Evolutionary conservation across 2,113 vertebrate species (phyloP).

Genomic region (Chaenocephalus aceratus): DNA sequence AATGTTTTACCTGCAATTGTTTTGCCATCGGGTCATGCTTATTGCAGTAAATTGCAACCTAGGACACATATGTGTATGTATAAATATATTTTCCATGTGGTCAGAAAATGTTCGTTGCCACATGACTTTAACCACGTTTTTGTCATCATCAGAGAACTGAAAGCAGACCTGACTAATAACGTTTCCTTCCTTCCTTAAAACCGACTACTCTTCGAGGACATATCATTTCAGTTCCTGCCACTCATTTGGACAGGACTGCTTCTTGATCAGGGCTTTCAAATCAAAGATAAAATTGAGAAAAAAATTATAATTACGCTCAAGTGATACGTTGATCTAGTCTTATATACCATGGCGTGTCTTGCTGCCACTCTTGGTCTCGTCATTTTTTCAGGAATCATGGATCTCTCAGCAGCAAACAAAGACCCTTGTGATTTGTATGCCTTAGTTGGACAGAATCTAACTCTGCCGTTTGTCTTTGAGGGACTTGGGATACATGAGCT

Average conservation of each 20-base stretch:
- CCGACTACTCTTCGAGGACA: slow-evolving; percentile 37
- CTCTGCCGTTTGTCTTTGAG: slow-evolving; percentile 40
- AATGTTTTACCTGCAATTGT: neutral
- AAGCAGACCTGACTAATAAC: slow-evolving; percentile 40
- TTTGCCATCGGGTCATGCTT: neutral
- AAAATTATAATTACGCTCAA: neutral
- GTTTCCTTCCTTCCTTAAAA: slow-evolving; percentile 31
- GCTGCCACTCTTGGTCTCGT: slow-evolving; percentile 16
- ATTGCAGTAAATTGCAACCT: neutral
- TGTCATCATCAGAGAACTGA: slow-evolving; percentile 52
- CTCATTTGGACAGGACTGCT: neutral
- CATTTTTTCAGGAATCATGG: slow-evolving; percentile 23
- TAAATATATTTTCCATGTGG: neutral
- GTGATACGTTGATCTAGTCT: neutral
- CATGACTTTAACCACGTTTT: neutral
- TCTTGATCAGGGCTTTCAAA: neutral
- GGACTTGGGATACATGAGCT: slow-evolving; percentile 36
- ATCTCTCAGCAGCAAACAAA: slow-evolving; percentile 29
- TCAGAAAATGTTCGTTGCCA: neutral
- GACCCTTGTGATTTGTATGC: slow-evolving; percentile 49
- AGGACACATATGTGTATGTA: slow-evolving; percentile 2
- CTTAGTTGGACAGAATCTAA: slow-evolving; percentile 44
- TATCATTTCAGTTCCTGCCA: neutral
- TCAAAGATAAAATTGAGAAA: neutral
- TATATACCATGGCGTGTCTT: slow-evolving; percentile 43